Percentiles rank a stretch among this genome's conserved stretches.
Conservation (phyloP, 2,888 invertebrate genomes). For the Schizotus pectinicornis region DNA sequence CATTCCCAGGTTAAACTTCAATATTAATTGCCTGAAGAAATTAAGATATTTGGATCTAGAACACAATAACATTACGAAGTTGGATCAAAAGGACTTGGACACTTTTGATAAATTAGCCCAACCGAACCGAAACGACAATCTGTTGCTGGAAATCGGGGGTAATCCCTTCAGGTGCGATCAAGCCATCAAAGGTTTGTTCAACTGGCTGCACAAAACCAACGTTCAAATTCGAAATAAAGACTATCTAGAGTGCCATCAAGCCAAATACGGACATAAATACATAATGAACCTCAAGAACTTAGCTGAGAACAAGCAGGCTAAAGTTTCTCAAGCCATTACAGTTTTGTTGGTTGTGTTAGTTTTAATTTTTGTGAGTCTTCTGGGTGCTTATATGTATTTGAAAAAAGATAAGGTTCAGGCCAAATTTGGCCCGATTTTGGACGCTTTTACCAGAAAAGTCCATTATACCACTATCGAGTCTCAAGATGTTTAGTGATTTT, state of each 20-base stretch:
- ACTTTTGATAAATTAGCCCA: slow-evolving; percentile 64
- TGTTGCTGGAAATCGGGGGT: slow-evolving; percentile 67
- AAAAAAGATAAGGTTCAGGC: slow-evolving; percentile 66
- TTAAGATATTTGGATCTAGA: slow-evolving; percentile 73
- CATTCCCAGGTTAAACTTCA: slow-evolving; percentile 68
- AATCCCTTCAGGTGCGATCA: slow-evolving; percentile 77
- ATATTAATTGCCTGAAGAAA: slow-evolving; percentile 69
- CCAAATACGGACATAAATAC: slow-evolving; percentile 47
- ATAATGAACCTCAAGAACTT: slow-evolving; percentile 51
- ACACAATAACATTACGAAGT: slow-evolving; percentile 67
- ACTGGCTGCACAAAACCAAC: slow-evolving; percentile 69
- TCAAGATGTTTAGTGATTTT: slow-evolving; percentile 49
- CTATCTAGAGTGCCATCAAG: slow-evolving; percentile 61
- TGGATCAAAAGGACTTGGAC: slow-evolving; percentile 64
- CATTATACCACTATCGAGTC: slow-evolving; percentile 73
- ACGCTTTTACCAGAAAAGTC: slow-evolving; percentile 71
- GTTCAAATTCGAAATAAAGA: slow-evolving; percentile 66
- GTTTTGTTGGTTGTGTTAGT: slow-evolving; percentile 63
- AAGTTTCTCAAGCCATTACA: slow-evolving; percentile 55
- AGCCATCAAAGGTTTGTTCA: slow-evolving; percentile 65
- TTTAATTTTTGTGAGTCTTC: slow-evolving; percentile 62
- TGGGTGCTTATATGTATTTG: slow-evolving; percentile 66
- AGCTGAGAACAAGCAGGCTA: slow-evolving; percentile 49
- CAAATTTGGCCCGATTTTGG: slow-evolving; percentile 67
- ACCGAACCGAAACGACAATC: slow-evolving; percentile 54